These are phyloP conservation scores for Myopa testacea DNA, from an alignment of 2,888 invertebrate genomes.

Conservation along the genomic window DNA sequence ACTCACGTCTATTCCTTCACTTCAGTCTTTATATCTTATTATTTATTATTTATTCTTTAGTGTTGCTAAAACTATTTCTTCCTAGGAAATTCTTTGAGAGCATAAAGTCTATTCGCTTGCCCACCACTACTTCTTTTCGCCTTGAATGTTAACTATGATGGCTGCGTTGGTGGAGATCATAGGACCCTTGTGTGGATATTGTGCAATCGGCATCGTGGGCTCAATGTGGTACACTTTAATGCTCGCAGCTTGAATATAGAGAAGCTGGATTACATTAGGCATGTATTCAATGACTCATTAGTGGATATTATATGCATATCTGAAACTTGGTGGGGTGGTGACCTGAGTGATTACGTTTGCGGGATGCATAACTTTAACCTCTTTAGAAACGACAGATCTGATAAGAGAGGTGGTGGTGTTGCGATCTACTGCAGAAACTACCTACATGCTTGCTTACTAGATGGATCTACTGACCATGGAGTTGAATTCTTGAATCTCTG, in stretches of 20 bases:
- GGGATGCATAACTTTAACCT: not conserved
- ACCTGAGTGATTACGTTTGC: not conserved
- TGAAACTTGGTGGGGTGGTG: not conserved
- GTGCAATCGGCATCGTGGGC: too few species aligned
- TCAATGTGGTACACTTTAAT: too few species aligned
- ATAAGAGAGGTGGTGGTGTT: not conserved
- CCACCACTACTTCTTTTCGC: too few species aligned
- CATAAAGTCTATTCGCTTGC: too few species aligned
- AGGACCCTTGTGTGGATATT: too few species aligned
- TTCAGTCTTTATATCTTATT: not conserved
- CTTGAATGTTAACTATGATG: too few species aligned
- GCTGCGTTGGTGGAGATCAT: too few species aligned
- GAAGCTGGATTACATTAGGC: not conserved
- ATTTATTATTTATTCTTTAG: not conserved
- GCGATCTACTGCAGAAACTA: not conserved
- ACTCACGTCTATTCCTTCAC: not conserved
- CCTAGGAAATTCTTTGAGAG: too few species aligned
- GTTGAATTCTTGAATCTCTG: not conserved
- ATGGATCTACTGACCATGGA: not conserved
- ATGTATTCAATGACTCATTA: not conserved
- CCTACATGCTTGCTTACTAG: not conserved
- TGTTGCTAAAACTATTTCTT: not conserved
- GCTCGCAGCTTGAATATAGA: not conserved
- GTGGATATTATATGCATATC: slow-evolving; percentile 1
- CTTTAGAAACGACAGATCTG: not conserved